Percentiles rank a stretch among this genome's conserved stretches.
Evolutionary conservation across 2,113 vertebrate genomes (phyloP).

Genomic region (Anser cygnoides): DNA sequence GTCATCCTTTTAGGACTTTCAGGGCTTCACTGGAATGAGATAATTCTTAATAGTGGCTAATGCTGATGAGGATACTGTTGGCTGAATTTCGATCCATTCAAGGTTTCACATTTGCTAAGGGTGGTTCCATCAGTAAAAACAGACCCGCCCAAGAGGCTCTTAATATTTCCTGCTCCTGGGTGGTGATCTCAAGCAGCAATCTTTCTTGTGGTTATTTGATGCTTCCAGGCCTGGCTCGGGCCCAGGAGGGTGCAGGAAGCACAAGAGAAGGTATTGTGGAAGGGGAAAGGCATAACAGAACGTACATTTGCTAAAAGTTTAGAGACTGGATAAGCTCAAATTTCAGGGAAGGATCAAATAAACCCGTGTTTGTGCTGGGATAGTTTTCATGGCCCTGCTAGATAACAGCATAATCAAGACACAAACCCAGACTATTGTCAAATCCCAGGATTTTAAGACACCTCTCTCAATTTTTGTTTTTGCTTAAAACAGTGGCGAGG

Average conservation of each 20-base stretch:
- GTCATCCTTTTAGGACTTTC: neutral
- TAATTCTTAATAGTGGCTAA: neutral
- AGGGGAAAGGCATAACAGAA: neutral
- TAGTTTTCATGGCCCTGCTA: neutral
- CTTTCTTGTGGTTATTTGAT: slow-evolving; percentile 35
- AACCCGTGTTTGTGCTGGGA: neutral
- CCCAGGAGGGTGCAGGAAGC: slow-evolving; percentile 1
- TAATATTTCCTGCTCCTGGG: slow-evolving; percentile 27
- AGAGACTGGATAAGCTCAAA: neutral
- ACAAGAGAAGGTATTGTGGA: neutral
- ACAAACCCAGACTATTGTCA: neutral
- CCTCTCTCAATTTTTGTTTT: neutral
- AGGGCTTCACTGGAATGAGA: neutral
- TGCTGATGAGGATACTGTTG: neutral
- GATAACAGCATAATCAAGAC: neutral
- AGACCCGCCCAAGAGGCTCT: neutral
- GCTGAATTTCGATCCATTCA: neutral
- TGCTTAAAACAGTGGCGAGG: neutral
- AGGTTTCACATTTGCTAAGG: neutral
- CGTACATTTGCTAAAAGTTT: neutral
- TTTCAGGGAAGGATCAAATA: neutral
- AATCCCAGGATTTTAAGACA: neutral
- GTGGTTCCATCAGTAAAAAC: neutral
- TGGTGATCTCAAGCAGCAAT: slow-evolving; percentile 38
- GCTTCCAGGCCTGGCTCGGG: slow-evolving; percentile 35